phyloP scores from a whole-genome alignment of 2,888 invertebrate species.

The Notodonta dromedarius region DNA sequence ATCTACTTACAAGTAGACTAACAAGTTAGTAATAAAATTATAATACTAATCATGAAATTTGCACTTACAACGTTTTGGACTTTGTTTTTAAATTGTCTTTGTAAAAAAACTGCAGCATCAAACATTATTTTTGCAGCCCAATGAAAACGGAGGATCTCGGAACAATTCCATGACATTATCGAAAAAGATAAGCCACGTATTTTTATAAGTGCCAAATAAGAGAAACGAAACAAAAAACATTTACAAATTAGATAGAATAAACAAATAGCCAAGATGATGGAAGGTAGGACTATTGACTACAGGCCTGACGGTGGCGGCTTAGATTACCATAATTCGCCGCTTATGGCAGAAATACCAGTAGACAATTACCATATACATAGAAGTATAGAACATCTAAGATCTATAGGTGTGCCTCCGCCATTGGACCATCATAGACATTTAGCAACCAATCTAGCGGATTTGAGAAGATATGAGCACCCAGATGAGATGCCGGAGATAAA shows the following conservation, averaged over 20 bases:
- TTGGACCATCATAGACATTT: constrained; percentile 77
- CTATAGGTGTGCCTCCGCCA: constrained; percentile 83
- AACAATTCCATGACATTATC: constrained; percentile 78
- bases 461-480: constrained; percentile 79
- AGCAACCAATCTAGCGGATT: constrained; percentile 75
- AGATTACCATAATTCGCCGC: constrained; percentile 87
- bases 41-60: constrained; percentile 2
- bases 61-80: constrained; percentile 57
- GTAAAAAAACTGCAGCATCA: constrained; percentile 14
- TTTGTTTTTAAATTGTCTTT: constrained; percentile 10
- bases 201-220: constrained; percentile 81
- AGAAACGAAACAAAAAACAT: constrained; percentile 51
- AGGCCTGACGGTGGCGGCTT: constrained; percentile 85
- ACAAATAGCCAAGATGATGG: constrained; percentile 77
- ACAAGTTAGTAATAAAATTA: constrained; percentile 20
- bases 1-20: constrained; percentile 65
- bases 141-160: constrained; percentile 78
- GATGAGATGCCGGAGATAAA: constrained; percentile 80
- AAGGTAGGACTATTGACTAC: constrained; percentile 82
- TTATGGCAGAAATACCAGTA: constrained; percentile 87
- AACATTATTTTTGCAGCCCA: constrained; percentile 63
- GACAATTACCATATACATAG: constrained; percentile 87
- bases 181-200: constrained; percentile 67
- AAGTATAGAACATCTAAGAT: constrained; percentile 86
- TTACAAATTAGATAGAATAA: constrained; percentile 75